Base-by-base conservation (phyloP, 2,888 invertebrate genomes). In the Ethmia dodecea region DNA sequence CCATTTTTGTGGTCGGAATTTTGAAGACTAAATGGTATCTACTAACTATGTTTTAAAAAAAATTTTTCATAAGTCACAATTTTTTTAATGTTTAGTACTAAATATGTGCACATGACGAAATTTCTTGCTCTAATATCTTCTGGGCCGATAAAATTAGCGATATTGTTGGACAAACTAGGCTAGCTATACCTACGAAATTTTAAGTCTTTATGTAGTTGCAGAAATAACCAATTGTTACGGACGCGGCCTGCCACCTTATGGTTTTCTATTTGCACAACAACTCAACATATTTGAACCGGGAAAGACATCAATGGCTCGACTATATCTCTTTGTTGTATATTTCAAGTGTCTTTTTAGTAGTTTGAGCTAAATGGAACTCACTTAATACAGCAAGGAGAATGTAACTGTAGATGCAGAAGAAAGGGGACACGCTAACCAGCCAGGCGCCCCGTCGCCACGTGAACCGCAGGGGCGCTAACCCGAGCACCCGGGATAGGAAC, bases 401-500 rank as follows among this genome's bases (percentile, higher is more conserved):
- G 28, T 43, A 53, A 13, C 55, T 53, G 26, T 55, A 53, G 2
- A 44, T 20, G 25, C 43, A 43, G 3, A 43, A 28, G 0, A 15
- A 3, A 1, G 39, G 29, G 0, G 59, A 59, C 1, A 54, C 33
- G 0, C 43, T 46, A 11, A 56, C 31, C 3, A 34, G 34, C 51
- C 52, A 62, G 0, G 50, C 50, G 2, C 38, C 44, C 1, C 20
- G 24, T 1, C 30, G 35, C 3, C 38, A 48, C 6, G 32, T 40
- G 24, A 68, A 46, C 5, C 35, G 34, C 1, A 70, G 37, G 0
- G 70, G 68, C 0, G 63, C 64, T 1, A 65, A 24, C 0, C 69
- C 69, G 0, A 37, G 13, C 2, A 49, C 1, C n/a, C 55, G 49
- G 0, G 58, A 62, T 5, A 56, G 20, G 0, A 47, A 45, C 1